phyloP scores from a whole-genome alignment of 1,140 invertebrate species.

The Trissolcus basalis region DNA sequence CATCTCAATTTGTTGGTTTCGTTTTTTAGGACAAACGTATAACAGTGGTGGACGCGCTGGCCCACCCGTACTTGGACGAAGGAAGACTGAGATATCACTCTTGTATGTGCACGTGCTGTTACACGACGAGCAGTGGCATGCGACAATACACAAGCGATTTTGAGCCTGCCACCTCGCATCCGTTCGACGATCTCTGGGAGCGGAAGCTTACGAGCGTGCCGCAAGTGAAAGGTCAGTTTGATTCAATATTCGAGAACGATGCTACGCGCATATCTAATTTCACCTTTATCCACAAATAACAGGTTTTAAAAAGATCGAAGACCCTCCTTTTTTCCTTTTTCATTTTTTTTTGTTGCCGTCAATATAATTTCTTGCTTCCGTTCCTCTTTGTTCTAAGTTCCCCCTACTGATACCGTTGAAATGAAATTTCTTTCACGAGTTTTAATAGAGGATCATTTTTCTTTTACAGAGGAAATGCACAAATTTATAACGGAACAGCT shows the following conservation, averaged over 20 bases:
- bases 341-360: background rate
- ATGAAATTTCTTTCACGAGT: too few species aligned
- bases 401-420: too few species aligned
- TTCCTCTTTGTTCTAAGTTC: too few species aligned
- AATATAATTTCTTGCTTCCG: background rate
- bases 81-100: slow-evolving; percentile 98
- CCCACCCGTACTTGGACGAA: slow-evolving; percentile 98
- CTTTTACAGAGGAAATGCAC: slow-evolving; percentile 94
- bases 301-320: background rate
- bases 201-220: slow-evolving; percentile 92
- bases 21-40: slow-evolving; percentile 93
- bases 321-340: background rate
- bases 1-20: too few species aligned
- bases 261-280: slow-evolving; percentile 32
- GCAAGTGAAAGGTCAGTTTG: slow-evolving; percentile 91
- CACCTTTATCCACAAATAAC: slow-evolving; percentile 9
- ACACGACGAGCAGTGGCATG: slow-evolving; percentile 83
- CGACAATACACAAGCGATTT: slow-evolving; percentile 95
- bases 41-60: slow-evolving; percentile 93
- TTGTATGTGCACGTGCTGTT: slow-evolving; percentile 99
- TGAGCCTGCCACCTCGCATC: slow-evolving; percentile 90
- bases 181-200: slow-evolving; percentile 97
- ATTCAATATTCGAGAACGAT: slow-evolving; percentile 40
- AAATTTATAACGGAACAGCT: slow-evolving; percentile 98
- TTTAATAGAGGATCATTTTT: background rate